Evolutionary conservation across 2,888 invertebrate genomes (phyloP).

Genomic region (Timandra comae): DNA sequence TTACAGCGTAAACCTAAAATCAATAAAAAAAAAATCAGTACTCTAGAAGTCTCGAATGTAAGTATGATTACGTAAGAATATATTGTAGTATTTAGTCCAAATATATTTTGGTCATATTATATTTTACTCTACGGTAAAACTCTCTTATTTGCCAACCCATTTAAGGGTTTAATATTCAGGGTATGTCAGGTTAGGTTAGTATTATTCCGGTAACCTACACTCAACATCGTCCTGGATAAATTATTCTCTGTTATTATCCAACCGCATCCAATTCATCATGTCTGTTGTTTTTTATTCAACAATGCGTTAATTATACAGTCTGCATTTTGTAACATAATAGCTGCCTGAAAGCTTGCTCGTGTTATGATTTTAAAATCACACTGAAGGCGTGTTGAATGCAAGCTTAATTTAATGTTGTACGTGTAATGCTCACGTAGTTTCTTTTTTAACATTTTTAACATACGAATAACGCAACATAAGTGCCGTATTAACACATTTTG

Average conservation of each 20-base stretch:
- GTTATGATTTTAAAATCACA: constrained; percentile 32
- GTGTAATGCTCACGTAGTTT: constrained; percentile 39
- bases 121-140: too few relatives aligned
- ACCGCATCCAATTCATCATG: constrained; percentile 15
- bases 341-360: constrained; percentile 23
- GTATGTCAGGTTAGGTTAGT: too few relatives aligned
- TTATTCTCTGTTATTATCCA: constrained; percentile 14
- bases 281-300: constrained; percentile 11
- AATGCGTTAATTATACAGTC: constrained; percentile 18
- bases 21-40: too few relatives aligned
- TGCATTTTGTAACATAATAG: constrained; percentile 24
- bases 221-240: constrained; percentile 4
- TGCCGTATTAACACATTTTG: constrained; percentile 59
- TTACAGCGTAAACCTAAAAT: too few relatives aligned
- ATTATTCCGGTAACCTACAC: too few relatives aligned
- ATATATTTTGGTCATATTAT: too few relatives aligned
- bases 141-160: too few relatives aligned
- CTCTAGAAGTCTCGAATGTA: too few relatives aligned
- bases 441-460: constrained; percentile 43
- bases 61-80: too few relatives aligned
- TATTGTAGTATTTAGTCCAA: too few relatives aligned
- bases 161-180: too few relatives aligned
- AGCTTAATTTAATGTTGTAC: constrained; percentile 49
- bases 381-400: constrained; percentile 29
- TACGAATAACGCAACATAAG: constrained; percentile 40